phyloP scores from a whole-genome alignment of 2,113 vertebrate genomes.

The Cyphomyrus discorhynchus region DNA sequence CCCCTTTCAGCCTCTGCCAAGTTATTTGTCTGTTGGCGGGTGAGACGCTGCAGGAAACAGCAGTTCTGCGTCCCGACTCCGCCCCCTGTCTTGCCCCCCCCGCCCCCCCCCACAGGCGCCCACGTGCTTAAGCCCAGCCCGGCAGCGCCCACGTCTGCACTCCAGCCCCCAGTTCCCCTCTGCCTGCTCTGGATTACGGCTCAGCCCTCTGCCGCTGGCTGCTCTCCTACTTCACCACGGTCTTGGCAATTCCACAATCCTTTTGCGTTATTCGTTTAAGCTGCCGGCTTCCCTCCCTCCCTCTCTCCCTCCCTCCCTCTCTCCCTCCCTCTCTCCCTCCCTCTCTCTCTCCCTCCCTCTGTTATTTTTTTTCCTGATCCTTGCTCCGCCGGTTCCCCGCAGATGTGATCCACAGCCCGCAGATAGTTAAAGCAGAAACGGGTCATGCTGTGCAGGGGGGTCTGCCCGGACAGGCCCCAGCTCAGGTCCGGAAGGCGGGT shows the following conservation, averaged over 20 bases:
- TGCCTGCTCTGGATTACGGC: not conserved
- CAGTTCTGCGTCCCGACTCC: not conserved
- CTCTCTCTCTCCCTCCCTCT: not conserved
- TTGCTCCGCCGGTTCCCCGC: not conserved
- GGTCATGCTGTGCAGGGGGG: not conserved
- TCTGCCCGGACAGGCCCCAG: not conserved
- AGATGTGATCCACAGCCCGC: not conserved
- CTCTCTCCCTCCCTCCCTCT: not conserved
- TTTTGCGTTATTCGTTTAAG: not conserved
- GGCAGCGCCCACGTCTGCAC: too few species aligned
- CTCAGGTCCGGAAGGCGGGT: not conserved
- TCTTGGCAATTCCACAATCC: constrained; percentile 15
- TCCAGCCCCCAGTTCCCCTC: too few species aligned
- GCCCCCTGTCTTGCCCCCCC: too few species aligned
- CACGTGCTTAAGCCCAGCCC: too few species aligned
- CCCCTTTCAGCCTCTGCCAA: constrained; percentile 13
- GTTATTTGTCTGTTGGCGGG: not conserved
- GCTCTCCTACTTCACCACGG: not conserved
- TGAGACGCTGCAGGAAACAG: not conserved
- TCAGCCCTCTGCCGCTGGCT: not conserved
- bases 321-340: not conserved
- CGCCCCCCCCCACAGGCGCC: too few species aligned
- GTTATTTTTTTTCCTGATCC: not conserved
- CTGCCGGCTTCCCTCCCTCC: not conserved
- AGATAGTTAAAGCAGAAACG: not conserved